Conservation (phyloP, 2,797 vertebrate genomes). For the Bradypodion pumilum region DNA sequence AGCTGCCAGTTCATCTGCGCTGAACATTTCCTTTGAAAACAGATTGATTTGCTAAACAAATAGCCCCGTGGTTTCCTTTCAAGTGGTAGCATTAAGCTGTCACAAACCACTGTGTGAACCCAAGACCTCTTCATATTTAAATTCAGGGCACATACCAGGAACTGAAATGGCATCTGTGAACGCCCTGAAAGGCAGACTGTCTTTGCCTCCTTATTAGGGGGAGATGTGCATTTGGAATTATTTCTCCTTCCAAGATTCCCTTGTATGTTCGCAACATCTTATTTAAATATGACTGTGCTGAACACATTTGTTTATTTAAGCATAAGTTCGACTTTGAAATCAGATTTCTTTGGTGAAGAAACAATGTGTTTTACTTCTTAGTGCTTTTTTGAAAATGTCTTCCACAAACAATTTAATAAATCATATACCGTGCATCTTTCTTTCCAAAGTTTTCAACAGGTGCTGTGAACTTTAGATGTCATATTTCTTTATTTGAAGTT, state of each 20-base stretch:
- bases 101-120: not conserved
- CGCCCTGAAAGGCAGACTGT: not conserved
- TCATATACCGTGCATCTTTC: not conserved
- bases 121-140: not conserved
- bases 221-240: not conserved
- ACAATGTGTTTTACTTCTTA: not conserved
- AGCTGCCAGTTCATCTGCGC: constrained; percentile 32
- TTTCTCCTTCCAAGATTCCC: not conserved
- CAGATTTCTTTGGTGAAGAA: not conserved
- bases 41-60: constrained; percentile 31
- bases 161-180: not conserved
- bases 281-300: not conserved
- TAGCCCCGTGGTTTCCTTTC: not conserved
- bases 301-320: not conserved
- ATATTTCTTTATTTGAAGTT: constrained; percentile 3
- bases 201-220: constrained; percentile 35
- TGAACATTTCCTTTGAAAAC: constrained; percentile 41
- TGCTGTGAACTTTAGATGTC: not conserved
- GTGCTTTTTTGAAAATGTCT: not conserved
- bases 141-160: fast-evolving
- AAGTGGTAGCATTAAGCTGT: not conserved
- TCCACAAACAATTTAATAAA: not conserved
- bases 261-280: not conserved
- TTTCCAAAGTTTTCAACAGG: not conserved
- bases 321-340: not conserved